phyloP scores from a whole-genome alignment of 2,797 vertebrate species.

The Brachymystax lenok region DNA sequence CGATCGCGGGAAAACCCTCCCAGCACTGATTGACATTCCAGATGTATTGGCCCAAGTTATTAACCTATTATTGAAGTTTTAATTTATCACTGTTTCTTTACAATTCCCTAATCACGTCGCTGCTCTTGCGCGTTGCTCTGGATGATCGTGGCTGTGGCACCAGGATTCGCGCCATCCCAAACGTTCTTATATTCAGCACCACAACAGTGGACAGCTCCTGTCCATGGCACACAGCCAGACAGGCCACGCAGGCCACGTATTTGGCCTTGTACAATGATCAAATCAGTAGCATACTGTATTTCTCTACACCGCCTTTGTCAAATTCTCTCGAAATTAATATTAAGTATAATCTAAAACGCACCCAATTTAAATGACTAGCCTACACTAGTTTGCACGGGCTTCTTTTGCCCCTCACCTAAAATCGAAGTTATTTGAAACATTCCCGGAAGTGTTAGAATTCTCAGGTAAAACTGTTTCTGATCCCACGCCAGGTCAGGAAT shows the following conservation, averaged over 20 bases:
- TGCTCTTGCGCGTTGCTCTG: neutral
- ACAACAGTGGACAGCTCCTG: constrained; percentile 30
- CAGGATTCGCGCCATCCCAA: neutral
- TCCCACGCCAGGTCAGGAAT: neutral
- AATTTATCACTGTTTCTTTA: neutral
- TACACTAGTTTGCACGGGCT: neutral
- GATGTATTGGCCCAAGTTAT: neutral
- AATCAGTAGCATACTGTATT: neutral
- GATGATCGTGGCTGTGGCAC: neutral
- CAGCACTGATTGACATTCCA: neutral
- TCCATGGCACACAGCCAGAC: neutral
- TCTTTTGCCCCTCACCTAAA: too few species aligned
- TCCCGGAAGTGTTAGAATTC: neutral
- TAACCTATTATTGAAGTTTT: neutral
- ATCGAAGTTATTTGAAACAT: neutral
- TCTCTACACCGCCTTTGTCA: neutral
- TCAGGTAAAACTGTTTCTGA: neutral
- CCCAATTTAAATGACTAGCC: neutral
- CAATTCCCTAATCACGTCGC: neutral
- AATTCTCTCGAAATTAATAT: neutral
- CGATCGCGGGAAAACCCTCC: constrained; percentile 23
- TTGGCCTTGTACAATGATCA: neutral
- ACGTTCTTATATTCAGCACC: constrained; percentile 27
- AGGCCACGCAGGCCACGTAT: neutral
- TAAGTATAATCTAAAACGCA: neutral